phyloP scores from a whole-genome alignment of 2,888 invertebrate species.

The Melanargia galathea region DNA sequence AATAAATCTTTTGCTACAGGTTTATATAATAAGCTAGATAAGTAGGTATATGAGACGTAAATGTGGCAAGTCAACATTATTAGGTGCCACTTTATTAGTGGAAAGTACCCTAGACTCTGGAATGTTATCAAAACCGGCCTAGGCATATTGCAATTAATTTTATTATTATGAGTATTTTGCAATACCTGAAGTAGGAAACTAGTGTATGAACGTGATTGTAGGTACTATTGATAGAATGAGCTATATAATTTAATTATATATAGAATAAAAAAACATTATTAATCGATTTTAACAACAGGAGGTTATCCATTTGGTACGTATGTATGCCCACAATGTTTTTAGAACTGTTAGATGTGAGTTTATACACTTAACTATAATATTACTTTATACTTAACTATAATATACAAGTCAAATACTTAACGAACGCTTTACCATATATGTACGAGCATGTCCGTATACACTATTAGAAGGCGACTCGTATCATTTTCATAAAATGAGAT shows the following conservation, averaged over 20 bases:
- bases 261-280: no score
- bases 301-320: no score
- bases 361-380: no score
- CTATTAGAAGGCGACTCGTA: conserved; percentile 11
- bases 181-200: not conserved
- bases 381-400: no score
- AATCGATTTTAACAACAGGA: no score
- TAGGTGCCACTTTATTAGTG: conserved; percentile 5
- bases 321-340: no score
- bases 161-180: conserved; percentile 25
- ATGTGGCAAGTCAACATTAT: conserved; percentile 5
- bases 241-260: not conserved
- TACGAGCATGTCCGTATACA: not conserved
- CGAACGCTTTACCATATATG: no score
- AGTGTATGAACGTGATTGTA: conserved; percentile 6
- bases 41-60: conserved; percentile 5
- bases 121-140: conserved; percentile 22
- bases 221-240: not conserved
- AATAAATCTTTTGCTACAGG: not conserved
- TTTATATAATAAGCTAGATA: not conserved
- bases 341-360: no score
- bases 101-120: conserved; percentile 20
- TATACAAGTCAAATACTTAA: no score
- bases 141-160: conserved; percentile 14
- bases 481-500: conserved; percentile 25